Conservation (phyloP, 2,113 vertebrate species). For the Ardeotis arabs region DNA sequence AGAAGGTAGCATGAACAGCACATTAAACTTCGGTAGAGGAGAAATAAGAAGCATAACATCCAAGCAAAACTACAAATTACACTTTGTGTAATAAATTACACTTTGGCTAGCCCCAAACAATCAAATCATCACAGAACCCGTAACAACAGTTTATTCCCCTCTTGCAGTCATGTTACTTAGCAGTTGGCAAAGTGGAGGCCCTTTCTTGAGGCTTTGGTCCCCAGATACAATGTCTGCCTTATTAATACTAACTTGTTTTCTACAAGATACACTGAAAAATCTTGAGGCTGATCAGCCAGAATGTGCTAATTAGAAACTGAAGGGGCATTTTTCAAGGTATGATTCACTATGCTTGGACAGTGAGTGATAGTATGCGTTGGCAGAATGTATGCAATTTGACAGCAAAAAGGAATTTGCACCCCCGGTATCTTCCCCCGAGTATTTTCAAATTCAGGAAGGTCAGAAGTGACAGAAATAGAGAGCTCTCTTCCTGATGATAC, state of each 20-base stretch:
- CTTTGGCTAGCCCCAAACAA: not conserved
- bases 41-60: not conserved
- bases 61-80: not conserved
- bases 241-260: not conserved
- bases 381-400: constrained; percentile 33
- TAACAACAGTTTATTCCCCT: not conserved
- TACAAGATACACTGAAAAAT: not conserved
- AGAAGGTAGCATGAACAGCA: not conserved
- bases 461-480: constrained; percentile 12
- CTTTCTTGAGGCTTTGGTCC: not conserved
- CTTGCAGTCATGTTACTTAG: not conserved
- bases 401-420: constrained; percentile 37
- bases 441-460: constrained; percentile 43
- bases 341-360: constrained; percentile 46
- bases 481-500: not conserved
- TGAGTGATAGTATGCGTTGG: not conserved
- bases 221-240: not conserved
- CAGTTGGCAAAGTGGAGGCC: not conserved
- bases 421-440: not conserved
- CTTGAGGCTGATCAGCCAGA: not conserved
- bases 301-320: constrained; percentile 40
- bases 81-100: not conserved
- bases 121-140: not conserved
- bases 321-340: constrained; percentile 25
- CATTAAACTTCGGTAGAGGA: not conserved